Evolutionary conservation across 2,797 vertebrate genomes (phyloP).

Genomic region (Megalops cyprinoides): DNA sequence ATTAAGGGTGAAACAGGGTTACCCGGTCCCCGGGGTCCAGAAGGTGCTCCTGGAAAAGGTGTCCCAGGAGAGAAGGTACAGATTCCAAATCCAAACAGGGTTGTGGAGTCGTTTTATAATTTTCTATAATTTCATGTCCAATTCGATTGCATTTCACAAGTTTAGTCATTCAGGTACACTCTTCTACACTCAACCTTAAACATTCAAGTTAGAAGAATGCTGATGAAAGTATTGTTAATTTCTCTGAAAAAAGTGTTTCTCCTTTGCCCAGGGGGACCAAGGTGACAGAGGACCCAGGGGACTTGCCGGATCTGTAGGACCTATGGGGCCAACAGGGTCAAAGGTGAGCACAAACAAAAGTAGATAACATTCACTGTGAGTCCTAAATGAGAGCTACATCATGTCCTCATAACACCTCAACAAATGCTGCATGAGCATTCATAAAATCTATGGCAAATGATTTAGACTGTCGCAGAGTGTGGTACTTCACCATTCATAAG

Average conservation of each 20-base stretch:
- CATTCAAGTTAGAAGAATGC: background rate
- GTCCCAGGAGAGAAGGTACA: constrained; percentile 80
- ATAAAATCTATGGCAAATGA: background rate
- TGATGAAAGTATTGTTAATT: background rate
- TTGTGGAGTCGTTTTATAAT: no score
- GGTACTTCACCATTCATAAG: background rate
- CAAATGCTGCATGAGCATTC: background rate
- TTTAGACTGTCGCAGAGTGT: background rate
- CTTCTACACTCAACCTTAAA: background rate
- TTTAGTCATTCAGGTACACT: background rate
- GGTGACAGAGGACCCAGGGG: constrained; percentile 82
- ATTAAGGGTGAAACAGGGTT: constrained; percentile 80
- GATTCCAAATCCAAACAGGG: no score
- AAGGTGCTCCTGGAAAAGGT: constrained; percentile 77
- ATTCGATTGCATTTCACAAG: constrained; percentile 4
- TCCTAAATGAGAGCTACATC: background rate
- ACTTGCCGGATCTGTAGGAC: constrained; percentile 69
- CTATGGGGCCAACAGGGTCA: constrained; percentile 73
- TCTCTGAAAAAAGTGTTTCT: background rate
- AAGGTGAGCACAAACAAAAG: constrained; percentile 44
- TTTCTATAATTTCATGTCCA: constrained; percentile 3
- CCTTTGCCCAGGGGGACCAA: constrained; percentile 74
- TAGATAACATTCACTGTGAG: background rate
- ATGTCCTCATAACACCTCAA: background rate
- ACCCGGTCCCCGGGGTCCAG: constrained; percentile 71